These are phyloP conservation scores for Aethina tumida DNA, from an alignment of 1,140 invertebrate genomes.

Conservation along the genomic window DNA sequence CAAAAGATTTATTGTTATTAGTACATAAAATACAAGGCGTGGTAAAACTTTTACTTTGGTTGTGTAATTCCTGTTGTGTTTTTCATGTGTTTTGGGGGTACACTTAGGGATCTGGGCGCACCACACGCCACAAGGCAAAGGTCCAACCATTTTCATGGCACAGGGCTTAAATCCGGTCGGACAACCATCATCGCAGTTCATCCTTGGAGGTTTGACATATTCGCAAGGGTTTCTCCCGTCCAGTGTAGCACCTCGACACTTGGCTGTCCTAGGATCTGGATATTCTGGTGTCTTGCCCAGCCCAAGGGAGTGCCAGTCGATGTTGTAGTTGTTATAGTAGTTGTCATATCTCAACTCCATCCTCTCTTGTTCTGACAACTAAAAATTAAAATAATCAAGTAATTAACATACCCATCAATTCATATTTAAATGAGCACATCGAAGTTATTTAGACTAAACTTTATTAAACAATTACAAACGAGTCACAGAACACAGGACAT, in stretches of 20 bases:
- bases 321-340: conserved; percentile 31
- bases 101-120: conserved; percentile 25
- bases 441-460: too few relatives aligned
- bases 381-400: too few relatives aligned
- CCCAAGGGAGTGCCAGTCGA: conserved; percentile 23
- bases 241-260: conserved; percentile 18
- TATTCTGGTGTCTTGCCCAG: background rate
- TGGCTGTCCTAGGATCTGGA: conserved; percentile 10
- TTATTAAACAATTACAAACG: too few relatives aligned
- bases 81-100: too few relatives aligned
- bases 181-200: conserved; percentile 22
- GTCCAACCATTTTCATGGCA: conserved; percentile 25
- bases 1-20: too few relatives aligned
- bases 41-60: too few relatives aligned
- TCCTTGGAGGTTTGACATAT: conserved; percentile 4
- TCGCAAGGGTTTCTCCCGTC: conserved; percentile 24
- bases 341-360: conserved; percentile 28
- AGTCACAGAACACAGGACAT: too few relatives aligned
- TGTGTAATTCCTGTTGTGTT: too few relatives aligned
- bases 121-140: conserved; percentile 25
- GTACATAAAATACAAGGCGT: too few relatives aligned
- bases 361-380: too few relatives aligned
- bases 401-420: too few relatives aligned
- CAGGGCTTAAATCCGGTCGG: conserved; percentile 30
- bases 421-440: too few relatives aligned